Base-by-base conservation (phyloP, 2,888 invertebrate species). In the Lordiphosa fenestrarum region DNA sequence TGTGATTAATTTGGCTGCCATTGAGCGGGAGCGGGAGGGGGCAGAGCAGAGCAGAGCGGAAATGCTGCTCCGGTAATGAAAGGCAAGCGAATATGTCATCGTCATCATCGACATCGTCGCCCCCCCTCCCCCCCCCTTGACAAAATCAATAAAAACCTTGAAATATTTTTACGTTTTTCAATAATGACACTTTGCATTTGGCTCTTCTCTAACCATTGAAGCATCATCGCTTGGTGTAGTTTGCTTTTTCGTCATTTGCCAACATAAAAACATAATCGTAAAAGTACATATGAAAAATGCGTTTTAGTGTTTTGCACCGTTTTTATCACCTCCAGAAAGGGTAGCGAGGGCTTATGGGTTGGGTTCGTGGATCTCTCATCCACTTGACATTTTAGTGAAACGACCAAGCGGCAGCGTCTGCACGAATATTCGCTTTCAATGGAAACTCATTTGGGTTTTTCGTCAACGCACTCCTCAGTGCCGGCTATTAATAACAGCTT, bases 101-200 rank as follows among this genome's bases (percentile, higher is more conserved):
- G 47, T 36, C 71, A 53, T 21, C 37, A 6, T 30, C 19, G 35
- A 19, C 57, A 23, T 21, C 52, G 47, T 15, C 48, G 40, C 35
- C 71, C 51, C 15, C 53, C 30, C 19, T 25, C 21, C 57, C 33
- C 37, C 53, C 53, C 13, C 49, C 44, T 53, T 49, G 60, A 59
- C 71, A 69, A 76, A 74, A 81, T 81, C 74, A 69, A 74, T 74
- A 69, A 61, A 50, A 64, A 59, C 81, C 81, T 69, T 81, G 81
- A 65, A 65, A 58, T 66, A 69, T 66, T 65, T 69, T 40, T 54
- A 41, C 53, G 19, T 62, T 44, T 61, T 59, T 51, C 48, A 58
- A 53, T 69, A 60, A 62, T 69, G 64, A 63, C 66, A 64, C 61
- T 69, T 63, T 48, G 42, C 59, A 53, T 41, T 51, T n/a, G 33